Percentiles rank a stretch among this genome's conserved stretches.
Evolutionary conservation across 2,888 invertebrate species (phyloP).

Genomic region (Sclerodermus sp.): DNA sequence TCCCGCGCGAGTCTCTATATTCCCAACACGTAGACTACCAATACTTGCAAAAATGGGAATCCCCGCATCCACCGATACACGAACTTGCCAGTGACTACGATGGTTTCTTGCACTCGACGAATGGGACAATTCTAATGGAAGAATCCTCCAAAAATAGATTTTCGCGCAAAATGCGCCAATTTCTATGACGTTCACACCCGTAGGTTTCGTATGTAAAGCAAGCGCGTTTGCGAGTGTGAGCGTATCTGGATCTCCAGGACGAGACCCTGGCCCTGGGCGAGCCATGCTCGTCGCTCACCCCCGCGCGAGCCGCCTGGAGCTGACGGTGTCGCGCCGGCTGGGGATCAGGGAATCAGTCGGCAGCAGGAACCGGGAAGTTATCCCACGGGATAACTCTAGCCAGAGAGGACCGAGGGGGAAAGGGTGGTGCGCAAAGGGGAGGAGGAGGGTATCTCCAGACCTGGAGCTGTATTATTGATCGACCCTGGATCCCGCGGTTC

Average conservation of each 20-base stretch:
- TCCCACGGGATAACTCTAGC: conserved; percentile 10
- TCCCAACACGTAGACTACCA: no score
- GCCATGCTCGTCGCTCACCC: neutral
- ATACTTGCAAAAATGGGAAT: no score
- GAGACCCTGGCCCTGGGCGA: conserved; percentile 32
- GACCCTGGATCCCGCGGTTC: conserved; percentile 25
- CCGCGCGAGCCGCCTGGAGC: conserved; percentile 9
- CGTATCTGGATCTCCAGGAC: conserved; percentile 8
- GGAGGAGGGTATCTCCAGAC: conserved; percentile 16
- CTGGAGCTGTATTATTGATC: conserved; percentile 30
- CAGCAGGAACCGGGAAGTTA: conserved; percentile 6
- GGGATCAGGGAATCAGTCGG: conserved; percentile 10
- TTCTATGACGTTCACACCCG: no score
- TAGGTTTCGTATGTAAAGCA: no score
- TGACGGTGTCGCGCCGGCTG: conserved; percentile 1
- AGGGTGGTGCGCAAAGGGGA: conserved; percentile 1
- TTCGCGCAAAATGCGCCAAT: no score
- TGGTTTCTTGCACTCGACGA: no score
- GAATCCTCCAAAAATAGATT: no score
- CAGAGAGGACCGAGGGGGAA: conserved; percentile 3
- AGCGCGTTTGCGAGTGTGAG: no score
- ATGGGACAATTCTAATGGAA: no score
- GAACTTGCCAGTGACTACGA: no score
- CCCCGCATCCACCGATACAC: no score
- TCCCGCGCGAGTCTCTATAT: neutral